Evolutionary conservation across 2,797 vertebrate species (phyloP), one percentile per base, ranked within the genome.

Genomic region (Chloroceryle inda): DNA sequence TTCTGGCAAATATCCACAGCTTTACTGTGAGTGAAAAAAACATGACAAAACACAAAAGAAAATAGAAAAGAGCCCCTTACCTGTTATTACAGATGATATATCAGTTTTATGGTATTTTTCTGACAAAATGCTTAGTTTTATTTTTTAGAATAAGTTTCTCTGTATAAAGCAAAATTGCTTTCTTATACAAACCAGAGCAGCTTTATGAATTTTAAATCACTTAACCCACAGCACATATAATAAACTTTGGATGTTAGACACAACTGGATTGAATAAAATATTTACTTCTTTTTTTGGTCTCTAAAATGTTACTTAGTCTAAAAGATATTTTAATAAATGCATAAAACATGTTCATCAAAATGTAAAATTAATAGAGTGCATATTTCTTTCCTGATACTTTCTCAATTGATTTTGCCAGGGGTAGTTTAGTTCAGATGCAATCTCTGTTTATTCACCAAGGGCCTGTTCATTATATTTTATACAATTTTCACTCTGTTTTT

Each of bases 141-240:
- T 6, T 61, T 94, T 93, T 92, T 64, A 75, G 62, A 81, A 11
- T 38, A 81, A 78, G 12, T 79, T 96, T 79, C 10, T 38, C 68
- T 69, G 31, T 72, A 33, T 37, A 81, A 93, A 50, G 73, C 8
- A 63, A 96, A 85, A 91, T 79, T 95, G 23, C 59, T 96, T 94
- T 89, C 42, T 94, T 77, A 94, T 69, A 53, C 40, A 92, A 95
- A 66, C 58, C 16, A 94, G 40, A 55, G 17, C 68, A 96, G 81
- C 61, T 64, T 96, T 93, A 75, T 94, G 90, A 95, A 96, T 96
- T 97, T 97, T 94, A 96, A 96, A 95, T 95, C n/a, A 67, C 42
- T 64, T 91, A 92, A 92, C 40, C 42, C 68, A 47, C 56, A 74
- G 38, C 50, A 64, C 53, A 78, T 86, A 84, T 35, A 73, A 76